Conservation (phyloP, 2,113 vertebrate genomes). For the Colistium nudipinnis region DNA sequence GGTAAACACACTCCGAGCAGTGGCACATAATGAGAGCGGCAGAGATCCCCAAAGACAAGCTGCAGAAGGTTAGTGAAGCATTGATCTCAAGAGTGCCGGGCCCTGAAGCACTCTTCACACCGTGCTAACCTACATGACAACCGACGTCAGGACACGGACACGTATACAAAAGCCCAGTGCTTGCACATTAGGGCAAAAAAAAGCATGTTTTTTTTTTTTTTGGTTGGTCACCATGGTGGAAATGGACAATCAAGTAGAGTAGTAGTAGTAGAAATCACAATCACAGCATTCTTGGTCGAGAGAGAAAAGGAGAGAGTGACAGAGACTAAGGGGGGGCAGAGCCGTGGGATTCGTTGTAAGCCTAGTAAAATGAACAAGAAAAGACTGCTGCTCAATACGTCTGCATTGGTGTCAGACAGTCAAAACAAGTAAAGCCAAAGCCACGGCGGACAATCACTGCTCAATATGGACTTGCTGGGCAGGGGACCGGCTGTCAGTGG, state of each 20-base stretch:
- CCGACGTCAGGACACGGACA: slow-evolving; percentile 27
- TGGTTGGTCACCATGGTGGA: slow-evolving; percentile 59
- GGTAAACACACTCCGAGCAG: slow-evolving; percentile 66
- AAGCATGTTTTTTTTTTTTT: slow-evolving; percentile 40
- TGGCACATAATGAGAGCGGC: slow-evolving; percentile 69
- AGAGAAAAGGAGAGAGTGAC: slow-evolving; percentile 13
- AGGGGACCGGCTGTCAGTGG: slow-evolving; percentile 68
- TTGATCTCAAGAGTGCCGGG: slow-evolving; percentile 71
- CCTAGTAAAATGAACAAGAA: slow-evolving; percentile 77
- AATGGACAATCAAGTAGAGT: slow-evolving; percentile 67
- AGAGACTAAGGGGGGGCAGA: slow-evolving; percentile 11
- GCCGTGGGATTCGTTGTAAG: slow-evolving; percentile 63
- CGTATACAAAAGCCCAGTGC: slow-evolving; percentile 4
- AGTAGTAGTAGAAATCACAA: slow-evolving; percentile 63
- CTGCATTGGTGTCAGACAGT: slow-evolving; percentile 76
- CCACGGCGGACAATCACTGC: slow-evolving; percentile 68
- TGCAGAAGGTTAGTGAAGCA: slow-evolving; percentile 70
- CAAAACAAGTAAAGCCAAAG: slow-evolving; percentile 80
- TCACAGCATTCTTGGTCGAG: slow-evolving; percentile 38
- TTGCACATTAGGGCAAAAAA: slow-evolving; percentile 13
- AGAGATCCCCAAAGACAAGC: slow-evolving; percentile 67
- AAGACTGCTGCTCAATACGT: slow-evolving; percentile 74
- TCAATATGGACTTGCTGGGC: slow-evolving; percentile 76
- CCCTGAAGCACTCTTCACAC: slow-evolving; percentile 65
- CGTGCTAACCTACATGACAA: slow-evolving; percentile 55